Base-by-base conservation (phyloP, 2,888 invertebrate species). In the Phortica magna region DNA sequence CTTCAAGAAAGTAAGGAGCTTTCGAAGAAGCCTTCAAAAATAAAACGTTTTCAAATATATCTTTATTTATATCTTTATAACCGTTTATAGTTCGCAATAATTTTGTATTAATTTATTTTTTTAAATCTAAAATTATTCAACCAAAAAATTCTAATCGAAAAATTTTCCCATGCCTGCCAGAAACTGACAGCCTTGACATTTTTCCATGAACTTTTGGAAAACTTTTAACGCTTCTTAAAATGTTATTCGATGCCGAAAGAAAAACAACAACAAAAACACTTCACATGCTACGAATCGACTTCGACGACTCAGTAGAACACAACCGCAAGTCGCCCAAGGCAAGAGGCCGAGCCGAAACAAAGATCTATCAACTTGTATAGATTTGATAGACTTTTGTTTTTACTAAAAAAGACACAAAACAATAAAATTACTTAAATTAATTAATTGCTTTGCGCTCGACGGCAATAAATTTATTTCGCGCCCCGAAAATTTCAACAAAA, bases 341-440 rank as follows among this genome's bases (percentile, higher is more conserved):
- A 59, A 59, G 22, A 19, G 17, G 31, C 31, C 31, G 31, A 31
- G 31, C 31, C 31, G 31, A 31, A 31, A 31, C 31, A 31, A 31
- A 31, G 31, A 31, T 31, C 31, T 31, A 31, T 31, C 5, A 31
- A 31, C 31, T 31, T 31, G 31, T 31, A 31, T 31, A 31, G 31
- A 31, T 31, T 31, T 31, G 31, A 31, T 31, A 31, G 5, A 14
- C 48, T 48, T 48, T 48, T 48, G 9, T 14, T 12, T 48, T 6
- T 9, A 48, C 9, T 48, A 14, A 48, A 48, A 48, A 48, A 12
- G 48, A 77, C 75, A 75, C 68, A 57, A 72, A 67, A 77, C 70
- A 41, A 79, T 79, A 80, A 84, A 85, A 82, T 73, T 80, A 78
- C 71, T 79, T 79, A 77, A 84, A 82, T 85, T 77, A 80, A 82